Base-by-base conservation (phyloP, 2,113 vertebrate species). In the Alaudala cheleensis region DNA sequence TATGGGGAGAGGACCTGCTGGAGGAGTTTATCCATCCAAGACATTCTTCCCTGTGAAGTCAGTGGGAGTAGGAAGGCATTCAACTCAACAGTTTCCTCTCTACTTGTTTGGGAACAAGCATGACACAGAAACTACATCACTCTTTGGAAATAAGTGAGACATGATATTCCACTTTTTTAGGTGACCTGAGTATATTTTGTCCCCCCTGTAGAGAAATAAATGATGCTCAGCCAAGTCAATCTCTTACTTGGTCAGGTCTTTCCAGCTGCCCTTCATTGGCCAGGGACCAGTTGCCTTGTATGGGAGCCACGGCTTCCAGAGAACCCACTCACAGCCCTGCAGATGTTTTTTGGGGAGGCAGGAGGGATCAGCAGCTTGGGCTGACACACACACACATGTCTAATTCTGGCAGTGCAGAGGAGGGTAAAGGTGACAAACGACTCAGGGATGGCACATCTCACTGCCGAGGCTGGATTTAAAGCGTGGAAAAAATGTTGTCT, bases 191-290 rank as follows among this genome's bases (percentile, higher is more conserved):
- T 56, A 5, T 42, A 19, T 93, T 88, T 89, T 60, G 29, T 73
- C 37, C 24, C 10, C 10, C 20, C 54, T 71, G 81, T 37, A 40
- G 77, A 69, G 91, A 79, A 74, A 40, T n/a, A 74, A 92, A 29
- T 37, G 83, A 85, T 95, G 89, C 83, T 69, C 89, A 87, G 91
- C 93, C 96, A 97, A 96, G n/a, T 96, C 64, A 74, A 64, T 40
- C 77, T 95, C 96, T 95, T 95, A 92, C 95, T 97, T 97, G 88
- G 93, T 81, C 89, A 97, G 90, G 81, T 31, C 81, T 81, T 84
- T 67, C 86, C 88, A 90, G 85, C 77, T 91, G 60, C 76, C 73
- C 78, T 89, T 62, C 1, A 4, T 57, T 92, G 94, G 53, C 78
- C 11, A 2, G 80, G 90, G 81, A 95, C 33, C 13, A 25, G 65